A percentile compares a stretch with the other conserved stretches of the same genome.
These are phyloP conservation scores for Probaryconus sp. DNA, from an alignment of 1,140 invertebrate genomes.

Conservation along the genomic window DNA sequence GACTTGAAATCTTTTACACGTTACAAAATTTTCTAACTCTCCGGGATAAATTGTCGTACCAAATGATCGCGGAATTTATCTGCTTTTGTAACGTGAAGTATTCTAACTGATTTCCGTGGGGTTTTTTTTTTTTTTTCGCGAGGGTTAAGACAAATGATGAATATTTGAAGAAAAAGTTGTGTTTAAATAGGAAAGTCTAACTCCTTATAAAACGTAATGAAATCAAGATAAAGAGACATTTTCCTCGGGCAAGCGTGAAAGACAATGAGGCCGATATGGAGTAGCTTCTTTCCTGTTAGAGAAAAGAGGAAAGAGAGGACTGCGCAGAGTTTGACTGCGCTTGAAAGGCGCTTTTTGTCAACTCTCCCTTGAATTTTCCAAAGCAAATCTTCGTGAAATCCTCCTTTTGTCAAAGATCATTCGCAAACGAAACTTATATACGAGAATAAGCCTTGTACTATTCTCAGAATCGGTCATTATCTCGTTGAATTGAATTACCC, in stretches of 20 bases:
- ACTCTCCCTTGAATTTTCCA: slow-evolving; percentile 41
- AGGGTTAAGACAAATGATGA: slow-evolving; percentile 41
- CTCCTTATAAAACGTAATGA: slow-evolving; percentile 58
- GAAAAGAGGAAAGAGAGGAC: too few relatives aligned
- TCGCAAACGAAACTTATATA: slow-evolving; percentile 50
- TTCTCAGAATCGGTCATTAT: slow-evolving; percentile 35
- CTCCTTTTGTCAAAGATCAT: slow-evolving; percentile 37
- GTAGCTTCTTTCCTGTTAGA: too few relatives aligned
- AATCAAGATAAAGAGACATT: slow-evolving; percentile 59
- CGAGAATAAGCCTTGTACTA: slow-evolving; percentile 27
- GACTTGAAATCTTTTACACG: too few relatives aligned
- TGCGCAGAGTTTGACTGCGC: slow-evolving; percentile 28
- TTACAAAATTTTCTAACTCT: too few relatives aligned
- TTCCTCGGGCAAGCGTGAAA: slow-evolving; percentile 17
- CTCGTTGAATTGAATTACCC: slow-evolving; percentile 34
- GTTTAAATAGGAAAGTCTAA: slow-evolving; percentile 23
- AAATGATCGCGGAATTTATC: too few relatives aligned
- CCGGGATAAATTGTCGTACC: too few relatives aligned
- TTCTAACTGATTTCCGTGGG: too few relatives aligned
- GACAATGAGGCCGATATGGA: slow-evolving; percentile 60
- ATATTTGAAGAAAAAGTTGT: slow-evolving; percentile 47
- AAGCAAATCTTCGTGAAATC: slow-evolving; percentile 44
- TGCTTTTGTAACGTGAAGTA: too few relatives aligned
- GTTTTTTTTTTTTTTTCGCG: too few relatives aligned
- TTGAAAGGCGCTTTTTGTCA: slow-evolving; percentile 46